A percentile compares a stretch with the other conserved stretches of the same genome.
Conservation (phyloP, 2,797 vertebrate species). For the Darevskia nairensis region DNA sequence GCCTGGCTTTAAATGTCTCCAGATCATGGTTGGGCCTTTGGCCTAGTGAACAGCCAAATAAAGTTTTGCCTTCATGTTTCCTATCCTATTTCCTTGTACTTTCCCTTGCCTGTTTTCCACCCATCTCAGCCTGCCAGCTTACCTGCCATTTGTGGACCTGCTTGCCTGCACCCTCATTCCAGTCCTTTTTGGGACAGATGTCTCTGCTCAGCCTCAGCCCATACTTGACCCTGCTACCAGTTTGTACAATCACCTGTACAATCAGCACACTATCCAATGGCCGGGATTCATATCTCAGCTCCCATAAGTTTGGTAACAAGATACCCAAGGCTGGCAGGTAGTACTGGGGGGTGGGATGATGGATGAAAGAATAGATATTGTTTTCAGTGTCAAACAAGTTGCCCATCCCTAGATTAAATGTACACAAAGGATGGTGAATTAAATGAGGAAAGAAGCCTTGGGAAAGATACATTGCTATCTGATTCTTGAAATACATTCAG, state of each 20-base stretch:
- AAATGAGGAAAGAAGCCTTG: neutral
- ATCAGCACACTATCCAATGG: neutral
- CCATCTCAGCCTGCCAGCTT: neutral
- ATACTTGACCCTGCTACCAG: neutral
- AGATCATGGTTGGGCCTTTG: neutral
- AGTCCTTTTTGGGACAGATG: neutral
- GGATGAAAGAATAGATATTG: neutral
- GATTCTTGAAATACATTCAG: neutral
- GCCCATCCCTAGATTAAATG: neutral
- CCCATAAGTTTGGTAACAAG: neutral
- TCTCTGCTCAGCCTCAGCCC: neutral
- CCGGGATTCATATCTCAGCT: neutral
- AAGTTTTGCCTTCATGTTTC: neutral
- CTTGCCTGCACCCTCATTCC: neutral
- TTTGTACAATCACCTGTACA: neutral
- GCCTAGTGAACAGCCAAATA: neutral
- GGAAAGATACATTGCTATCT: neutral
- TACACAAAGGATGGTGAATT: neutral
- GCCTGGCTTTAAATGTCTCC: neutral
- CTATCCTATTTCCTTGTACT: neutral
- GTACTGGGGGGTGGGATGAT: neutral
- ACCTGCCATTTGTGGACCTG: neutral
- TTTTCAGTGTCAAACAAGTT: constrained; percentile 3
- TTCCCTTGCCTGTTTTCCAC: neutral
- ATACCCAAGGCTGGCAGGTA: neutral